Conservation (phyloP, 2,113 vertebrate species). For the Anolis carolinensis region DNA sequence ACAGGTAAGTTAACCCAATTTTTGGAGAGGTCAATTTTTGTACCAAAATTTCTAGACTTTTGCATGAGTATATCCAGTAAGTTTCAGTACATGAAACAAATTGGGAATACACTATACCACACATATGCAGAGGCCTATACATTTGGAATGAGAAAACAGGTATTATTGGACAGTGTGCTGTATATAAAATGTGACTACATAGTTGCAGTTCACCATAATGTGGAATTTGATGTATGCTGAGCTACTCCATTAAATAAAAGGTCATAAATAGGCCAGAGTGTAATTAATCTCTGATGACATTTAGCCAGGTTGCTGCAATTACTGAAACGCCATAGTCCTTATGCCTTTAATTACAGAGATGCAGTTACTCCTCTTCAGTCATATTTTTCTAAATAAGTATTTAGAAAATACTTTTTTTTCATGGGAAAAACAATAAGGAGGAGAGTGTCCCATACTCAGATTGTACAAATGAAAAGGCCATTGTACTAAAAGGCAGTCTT, state of each 20-base stretch:
- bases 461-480: conserved; percentile 23
- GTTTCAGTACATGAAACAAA: no score
- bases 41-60: no score
- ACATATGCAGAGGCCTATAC: no score
- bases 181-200: neutral
- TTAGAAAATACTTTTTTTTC: neutral
- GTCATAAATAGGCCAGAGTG: neutral
- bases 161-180: no score
- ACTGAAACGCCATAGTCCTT: neutral
- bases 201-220: neutral
- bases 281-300: neutral
- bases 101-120: no score
- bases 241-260: conserved; percentile 16
- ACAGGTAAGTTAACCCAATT: no score
- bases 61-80: no score
- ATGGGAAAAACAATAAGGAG: neutral
- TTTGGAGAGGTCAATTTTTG: no score
- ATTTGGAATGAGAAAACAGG: no score
- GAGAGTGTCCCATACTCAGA: neutral
- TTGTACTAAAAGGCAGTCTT: neutral
- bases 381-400: conserved; percentile 23
- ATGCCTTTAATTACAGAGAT: neutral
- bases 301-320: neutral
- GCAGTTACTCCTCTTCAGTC: neutral
- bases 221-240: neutral